A percentile compares a stretch with the other conserved stretches of the same genome.
Evolutionary conservation across 1,140 invertebrate species (phyloP).

Genomic region (Plutomurus gul): DNA sequence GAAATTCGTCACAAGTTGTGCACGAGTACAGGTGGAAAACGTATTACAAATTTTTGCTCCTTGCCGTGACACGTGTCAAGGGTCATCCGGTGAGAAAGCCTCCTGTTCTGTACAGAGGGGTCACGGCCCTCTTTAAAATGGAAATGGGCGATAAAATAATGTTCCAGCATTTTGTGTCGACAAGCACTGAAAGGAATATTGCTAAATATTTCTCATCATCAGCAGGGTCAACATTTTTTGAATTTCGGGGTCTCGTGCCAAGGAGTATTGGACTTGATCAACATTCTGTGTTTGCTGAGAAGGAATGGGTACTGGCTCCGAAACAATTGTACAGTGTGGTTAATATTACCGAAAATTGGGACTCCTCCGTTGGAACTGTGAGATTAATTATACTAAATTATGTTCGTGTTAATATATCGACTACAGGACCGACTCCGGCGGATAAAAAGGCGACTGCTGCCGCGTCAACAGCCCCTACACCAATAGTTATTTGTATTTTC

Average conservation of each 20-base stretch:
- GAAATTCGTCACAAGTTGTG: background rate
- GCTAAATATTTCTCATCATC: background rate
- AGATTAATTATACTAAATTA: no score
- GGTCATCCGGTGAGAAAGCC: background rate
- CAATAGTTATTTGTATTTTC: no score
- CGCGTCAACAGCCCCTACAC: no score
- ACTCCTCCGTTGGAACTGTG: no score
- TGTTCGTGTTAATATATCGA: no score
- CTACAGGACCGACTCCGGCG: no score
- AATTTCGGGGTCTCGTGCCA: background rate
- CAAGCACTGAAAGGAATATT: background rate
- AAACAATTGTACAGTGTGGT: background rate
- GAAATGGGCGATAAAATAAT: background rate
- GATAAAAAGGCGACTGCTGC: no score
- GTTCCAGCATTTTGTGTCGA: constrained; percentile 14
- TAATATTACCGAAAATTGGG: background rate
- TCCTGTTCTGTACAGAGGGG: background rate
- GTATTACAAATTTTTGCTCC: background rate
- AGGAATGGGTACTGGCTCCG: constrained; percentile 1
- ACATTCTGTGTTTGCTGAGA: background rate
- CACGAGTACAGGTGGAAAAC: background rate
- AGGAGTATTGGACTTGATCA: background rate
- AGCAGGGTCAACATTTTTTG: background rate
- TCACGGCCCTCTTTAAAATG: background rate
- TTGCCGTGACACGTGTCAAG: background rate